These are phyloP conservation scores for Lepidochrysops patricia DNA, from an alignment of 2,888 invertebrate genomes.

Conservation along the genomic window DNA sequence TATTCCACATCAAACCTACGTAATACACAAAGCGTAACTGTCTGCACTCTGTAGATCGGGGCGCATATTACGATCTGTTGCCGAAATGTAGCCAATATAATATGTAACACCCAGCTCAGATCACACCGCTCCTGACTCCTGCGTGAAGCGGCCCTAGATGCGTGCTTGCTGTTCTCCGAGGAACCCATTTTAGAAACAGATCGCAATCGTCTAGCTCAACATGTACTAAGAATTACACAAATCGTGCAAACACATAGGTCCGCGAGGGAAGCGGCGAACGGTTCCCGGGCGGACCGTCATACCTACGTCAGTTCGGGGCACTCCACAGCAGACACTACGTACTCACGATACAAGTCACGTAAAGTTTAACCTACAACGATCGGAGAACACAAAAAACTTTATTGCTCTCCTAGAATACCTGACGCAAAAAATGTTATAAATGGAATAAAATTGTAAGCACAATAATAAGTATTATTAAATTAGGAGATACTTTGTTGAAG, in stretches of 20 bases:
- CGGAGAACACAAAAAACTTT: background rate
- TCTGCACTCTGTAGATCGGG: conserved; percentile 45
- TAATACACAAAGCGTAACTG: conserved; percentile 48
- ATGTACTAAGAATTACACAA: conserved; percentile 16
- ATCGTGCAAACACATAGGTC: conserved; percentile 15
- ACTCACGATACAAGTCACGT: background rate
- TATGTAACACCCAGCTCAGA: conserved; percentile 71
- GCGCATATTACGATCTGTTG: conserved; percentile 69
- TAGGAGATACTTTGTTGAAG: background rate
- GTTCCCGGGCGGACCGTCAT: background rate
- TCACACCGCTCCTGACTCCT: conserved; percentile 35
- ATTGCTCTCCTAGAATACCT: background rate
- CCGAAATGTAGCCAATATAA: conserved; percentile 70
- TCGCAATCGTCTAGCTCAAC: conserved; percentile 58
- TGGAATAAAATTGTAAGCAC: too few relatives aligned
- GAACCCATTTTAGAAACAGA: conserved; percentile 71
- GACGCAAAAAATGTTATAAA: too few relatives aligned
- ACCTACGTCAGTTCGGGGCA: conserved; percentile 14
- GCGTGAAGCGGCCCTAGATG: conserved; percentile 14
- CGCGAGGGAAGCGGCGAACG: conserved; percentile 4
- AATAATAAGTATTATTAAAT: too few relatives aligned
- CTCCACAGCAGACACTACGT: conserved; percentile 15
- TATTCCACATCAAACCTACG: conserved; percentile 56
- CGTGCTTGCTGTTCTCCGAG: conserved; percentile 21
- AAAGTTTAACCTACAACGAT: background rate